A percentile compares a stretch with the other conserved stretches of the same genome.
Evolutionary conservation across 1,140 invertebrate genomes (phyloP).

Genomic region (Drosophila tristis): DNA sequence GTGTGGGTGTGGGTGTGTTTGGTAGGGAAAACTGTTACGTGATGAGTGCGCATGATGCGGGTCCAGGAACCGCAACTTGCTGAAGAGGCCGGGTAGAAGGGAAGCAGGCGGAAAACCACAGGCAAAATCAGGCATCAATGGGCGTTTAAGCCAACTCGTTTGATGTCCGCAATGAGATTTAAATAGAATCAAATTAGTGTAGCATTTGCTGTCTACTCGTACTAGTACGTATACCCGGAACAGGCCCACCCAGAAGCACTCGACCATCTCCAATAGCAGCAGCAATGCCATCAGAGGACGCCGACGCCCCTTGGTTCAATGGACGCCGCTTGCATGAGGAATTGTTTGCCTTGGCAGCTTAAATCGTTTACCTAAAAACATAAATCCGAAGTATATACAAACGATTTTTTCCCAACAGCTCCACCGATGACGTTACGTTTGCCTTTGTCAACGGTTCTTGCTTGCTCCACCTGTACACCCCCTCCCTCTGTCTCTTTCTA

Average conservation of each 20-base stretch:
- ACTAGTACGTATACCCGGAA: too few species aligned
- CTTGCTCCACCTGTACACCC: conserved; percentile 17
- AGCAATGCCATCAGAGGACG: background rate
- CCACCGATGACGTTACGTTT: conserved; percentile 63
- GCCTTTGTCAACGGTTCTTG: conserved; percentile 77
- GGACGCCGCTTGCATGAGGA: conserved; percentile 56
- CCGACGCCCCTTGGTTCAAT: conserved; percentile 47
- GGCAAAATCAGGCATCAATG: conserved; percentile 68
- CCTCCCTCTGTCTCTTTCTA: conserved; percentile 48
- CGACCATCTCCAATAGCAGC: background rate
- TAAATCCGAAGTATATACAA: conserved; percentile 71
- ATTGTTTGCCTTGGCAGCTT: conserved; percentile 76
- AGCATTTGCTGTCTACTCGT: conserved; percentile 45
- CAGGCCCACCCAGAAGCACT: background rate
- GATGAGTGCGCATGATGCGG: conserved; percentile 77
- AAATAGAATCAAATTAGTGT: conserved; percentile 83
- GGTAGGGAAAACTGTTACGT: conserved; percentile 65
- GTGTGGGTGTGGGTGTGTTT: background rate
- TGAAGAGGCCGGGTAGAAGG: background rate
- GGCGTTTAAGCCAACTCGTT: conserved; percentile 76
- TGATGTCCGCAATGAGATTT: conserved; percentile 81
- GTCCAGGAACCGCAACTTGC: conserved; percentile 41
- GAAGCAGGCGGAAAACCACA: conserved; percentile 15
- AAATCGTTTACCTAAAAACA: conserved; percentile 79
- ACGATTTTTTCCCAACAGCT: conserved; percentile 25